A percentile compares a stretch with the other conserved stretches of the same genome.
These are phyloP conservation scores for Cephalopterus ornatus DNA, from an alignment of 2,113 vertebrate species.

Conservation along the genomic window DNA sequence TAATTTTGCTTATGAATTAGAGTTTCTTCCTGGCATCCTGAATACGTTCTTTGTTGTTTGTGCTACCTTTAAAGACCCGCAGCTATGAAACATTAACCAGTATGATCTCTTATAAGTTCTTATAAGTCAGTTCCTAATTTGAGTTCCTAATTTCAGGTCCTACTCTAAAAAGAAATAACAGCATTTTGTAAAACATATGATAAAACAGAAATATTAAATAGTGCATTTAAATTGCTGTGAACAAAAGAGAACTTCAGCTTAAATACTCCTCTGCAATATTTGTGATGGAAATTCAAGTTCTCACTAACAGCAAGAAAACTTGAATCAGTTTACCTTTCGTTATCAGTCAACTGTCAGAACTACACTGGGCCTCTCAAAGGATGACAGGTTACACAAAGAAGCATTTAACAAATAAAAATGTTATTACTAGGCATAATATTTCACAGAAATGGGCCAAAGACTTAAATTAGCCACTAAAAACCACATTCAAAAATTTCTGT, in stretches of 20 bases:
- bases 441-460: neutral
- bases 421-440: neutral
- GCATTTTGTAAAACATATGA: neutral
- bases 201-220: neutral
- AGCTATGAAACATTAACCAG: neutral
- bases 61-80: neutral
- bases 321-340: neutral
- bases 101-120: neutral
- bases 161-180: neutral
- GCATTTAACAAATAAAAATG: neutral
- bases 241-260: neutral
- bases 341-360: neutral
- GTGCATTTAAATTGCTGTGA: neutral
- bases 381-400: neutral
- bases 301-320: neutral
- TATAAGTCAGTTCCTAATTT: neutral
- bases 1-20: neutral
- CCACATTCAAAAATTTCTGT: neutral
- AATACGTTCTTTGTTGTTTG: neutral
- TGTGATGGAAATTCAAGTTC: neutral
- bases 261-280: neutral
- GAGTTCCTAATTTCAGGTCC: neutral
- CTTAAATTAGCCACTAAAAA: neutral
- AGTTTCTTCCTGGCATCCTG: neutral
- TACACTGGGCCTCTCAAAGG: neutral